Conservation (phyloP, 1,140 invertebrate genomes). For the Coelopa frigida region DNA sequence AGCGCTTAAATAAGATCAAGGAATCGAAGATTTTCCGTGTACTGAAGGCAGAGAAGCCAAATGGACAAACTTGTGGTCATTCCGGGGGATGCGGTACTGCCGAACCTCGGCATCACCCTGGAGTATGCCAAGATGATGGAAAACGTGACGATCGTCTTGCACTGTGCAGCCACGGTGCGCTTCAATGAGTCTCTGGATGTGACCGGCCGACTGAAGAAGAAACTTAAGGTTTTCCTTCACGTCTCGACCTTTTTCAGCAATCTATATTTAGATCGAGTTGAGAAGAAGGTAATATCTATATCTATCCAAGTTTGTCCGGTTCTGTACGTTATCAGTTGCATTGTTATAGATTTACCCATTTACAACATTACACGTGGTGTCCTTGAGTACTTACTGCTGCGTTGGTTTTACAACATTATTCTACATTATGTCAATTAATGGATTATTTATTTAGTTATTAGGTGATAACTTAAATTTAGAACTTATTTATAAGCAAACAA, state of each 20-base stretch:
- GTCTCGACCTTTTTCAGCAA: constrained; percentile 67
- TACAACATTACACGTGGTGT: too few relatives aligned
- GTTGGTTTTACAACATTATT: too few relatives aligned
- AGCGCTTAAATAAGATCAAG: constrained; percentile 13
- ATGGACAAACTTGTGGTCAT: constrained; percentile 39
- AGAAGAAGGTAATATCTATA: constrained; percentile 61
- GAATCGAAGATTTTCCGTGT: constrained; percentile 8
- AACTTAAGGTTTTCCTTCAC: constrained; percentile 67
- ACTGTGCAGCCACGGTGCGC: constrained; percentile 83
- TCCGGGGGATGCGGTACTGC: constrained; percentile 36
- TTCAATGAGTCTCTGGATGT: constrained; percentile 70
- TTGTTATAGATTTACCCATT: too few relatives aligned
- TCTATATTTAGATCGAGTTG: constrained; percentile 58
- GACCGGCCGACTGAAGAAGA: too few relatives aligned
- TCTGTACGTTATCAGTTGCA: too few relatives aligned
- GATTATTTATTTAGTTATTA: too few relatives aligned
- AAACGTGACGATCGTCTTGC: constrained; percentile 79
- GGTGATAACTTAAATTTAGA: too few relatives aligned
- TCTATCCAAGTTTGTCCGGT: too few relatives aligned
- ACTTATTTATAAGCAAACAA: too few relatives aligned
- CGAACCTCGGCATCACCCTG: constrained; percentile 21
- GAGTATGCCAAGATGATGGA: constrained; percentile 36
- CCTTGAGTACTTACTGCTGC: too few relatives aligned
- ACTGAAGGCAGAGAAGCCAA: not conserved
- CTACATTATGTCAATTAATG: too few relatives aligned